Base-by-base conservation (phyloP, 2,113 vertebrate genomes). In the Saccopteryx leptura region DNA sequence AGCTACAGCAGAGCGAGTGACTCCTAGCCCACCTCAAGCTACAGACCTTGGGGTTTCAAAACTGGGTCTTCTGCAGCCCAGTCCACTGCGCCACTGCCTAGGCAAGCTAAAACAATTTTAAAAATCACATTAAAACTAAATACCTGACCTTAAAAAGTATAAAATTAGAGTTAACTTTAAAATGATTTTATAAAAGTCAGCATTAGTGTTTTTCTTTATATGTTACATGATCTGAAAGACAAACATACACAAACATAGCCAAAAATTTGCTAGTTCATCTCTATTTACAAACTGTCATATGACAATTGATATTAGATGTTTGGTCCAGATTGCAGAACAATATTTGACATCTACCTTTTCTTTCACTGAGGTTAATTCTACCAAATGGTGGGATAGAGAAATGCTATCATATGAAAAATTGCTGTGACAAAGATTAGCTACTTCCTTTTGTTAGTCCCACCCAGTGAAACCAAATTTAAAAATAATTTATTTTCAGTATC, bases 311-410 rank as follows among this genome's bases (percentile, higher is more conserved):
- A 39, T 92, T 88, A 78, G n/a, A 31, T 39, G 31, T 12, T 97
- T 71, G 15, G 9, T 58, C 61, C 74, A 93, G 60, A 91, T 60
- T 46, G 7, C 9, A 48, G 24, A 33, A 82, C 87, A 87, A 85
- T 76, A 3, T 94, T 84, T 91, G 46, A 19, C 39, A 68, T 74
- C 28, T 10, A 93, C 18, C 5, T 94, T 94, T 94, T n/a, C 48
- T 82, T 91, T 72, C 21, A 76, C 3, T 76, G 61, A 94, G 58
- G 39, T 88, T 88, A 76, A 93, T 96, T 95, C 78, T 56, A 88
- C 18, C 46, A 84, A 88, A 15, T 79, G 10, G 26, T 88, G 31
- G 9, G 50, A 63, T n/a, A 39, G 24, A 92, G 95, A 90, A 33
- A 63, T 84, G 8, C 2, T 85, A 50, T 88, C n/a, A 81, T 81